Conservation (phyloP, 2,113 vertebrate genomes). For the Nothobranchius furzeri region DNA sequence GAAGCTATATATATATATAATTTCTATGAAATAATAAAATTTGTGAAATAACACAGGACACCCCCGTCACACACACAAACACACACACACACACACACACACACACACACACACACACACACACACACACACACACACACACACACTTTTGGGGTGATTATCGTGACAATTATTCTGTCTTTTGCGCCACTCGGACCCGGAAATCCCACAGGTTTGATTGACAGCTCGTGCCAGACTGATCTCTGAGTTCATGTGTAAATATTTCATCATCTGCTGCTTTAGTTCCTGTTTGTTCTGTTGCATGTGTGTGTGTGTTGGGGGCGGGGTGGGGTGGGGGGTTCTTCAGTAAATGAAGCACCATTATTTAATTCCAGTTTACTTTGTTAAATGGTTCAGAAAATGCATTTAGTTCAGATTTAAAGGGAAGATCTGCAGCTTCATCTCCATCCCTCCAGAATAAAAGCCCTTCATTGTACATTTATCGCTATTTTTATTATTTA, state of each 20-base stretch:
- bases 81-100: no score
- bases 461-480: no score
- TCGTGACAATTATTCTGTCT: slow-evolving; percentile 21
- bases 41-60: no score
- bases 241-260: slow-evolving; percentile 60
- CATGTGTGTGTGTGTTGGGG: slow-evolving; percentile 5
- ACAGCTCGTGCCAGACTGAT: slow-evolving; percentile 49
- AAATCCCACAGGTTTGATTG: slow-evolving; percentile 49
- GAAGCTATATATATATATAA: no score
- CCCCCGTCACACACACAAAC: no score
- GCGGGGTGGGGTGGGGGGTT: slow-evolving; percentile 11
- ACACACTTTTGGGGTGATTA: slow-evolving; percentile 26
- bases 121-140: background rate
- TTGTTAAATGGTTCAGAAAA: slow-evolving; percentile 56
- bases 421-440: no score
- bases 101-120: no score
- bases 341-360: slow-evolving; percentile 75
- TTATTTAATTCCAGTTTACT: slow-evolving; percentile 76
- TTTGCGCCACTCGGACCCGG: background rate
- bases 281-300: slow-evolving; percentile 66
- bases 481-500: no score
- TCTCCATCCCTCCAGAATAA: no score
- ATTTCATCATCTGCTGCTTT: slow-evolving; percentile 65
- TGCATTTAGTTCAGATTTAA: slow-evolving; percentile 1
- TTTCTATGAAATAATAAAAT: no score